These are phyloP conservation scores for Thera obeliscata DNA, from an alignment of 2,888 invertebrate species.

Conservation along the genomic window DNA sequence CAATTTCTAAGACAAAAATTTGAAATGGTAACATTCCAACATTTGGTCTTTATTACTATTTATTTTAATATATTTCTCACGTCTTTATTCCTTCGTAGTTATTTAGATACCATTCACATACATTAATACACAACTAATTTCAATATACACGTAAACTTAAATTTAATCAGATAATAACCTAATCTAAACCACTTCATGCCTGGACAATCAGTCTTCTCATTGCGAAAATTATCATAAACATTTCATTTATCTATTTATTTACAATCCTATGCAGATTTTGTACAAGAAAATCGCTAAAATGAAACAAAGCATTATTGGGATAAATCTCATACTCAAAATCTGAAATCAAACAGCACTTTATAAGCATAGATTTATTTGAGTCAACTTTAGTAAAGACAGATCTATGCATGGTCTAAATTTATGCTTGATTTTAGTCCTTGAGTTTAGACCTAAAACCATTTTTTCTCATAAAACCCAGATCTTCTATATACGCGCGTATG, in stretches of 20 bases:
- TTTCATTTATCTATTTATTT: constrained; percentile 63
- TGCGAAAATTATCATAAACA: constrained; percentile 79
- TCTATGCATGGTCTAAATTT: background rate
- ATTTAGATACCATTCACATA: constrained; percentile 45
- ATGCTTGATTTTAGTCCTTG: background rate
- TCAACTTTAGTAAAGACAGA: background rate
- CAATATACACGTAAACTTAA: constrained; percentile 72
- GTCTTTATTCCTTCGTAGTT: constrained; percentile 8
- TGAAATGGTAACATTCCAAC: constrained; percentile 6
- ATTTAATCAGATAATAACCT: constrained; percentile 70
- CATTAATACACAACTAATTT: constrained; percentile 59
- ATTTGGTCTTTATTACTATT: constrained; percentile 23
- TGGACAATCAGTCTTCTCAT: constrained; percentile 83
- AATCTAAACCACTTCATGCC: constrained; percentile 76
- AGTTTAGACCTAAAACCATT: constrained; percentile 12
- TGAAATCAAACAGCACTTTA: background rate
- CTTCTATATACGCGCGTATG: too few relatives aligned
- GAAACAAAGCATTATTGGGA: constrained; percentile 17
- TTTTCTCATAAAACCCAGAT: too few relatives aligned
- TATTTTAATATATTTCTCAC: constrained; percentile 15
- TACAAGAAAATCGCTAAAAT: constrained; percentile 47
- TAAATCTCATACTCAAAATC: background rate
- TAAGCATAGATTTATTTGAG: background rate
- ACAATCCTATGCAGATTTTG: constrained; percentile 58
- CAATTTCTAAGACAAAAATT: constrained; percentile 5